Conservation (phyloP, 2,113 vertebrate species). For the Montifringilla adamsi region DNA sequence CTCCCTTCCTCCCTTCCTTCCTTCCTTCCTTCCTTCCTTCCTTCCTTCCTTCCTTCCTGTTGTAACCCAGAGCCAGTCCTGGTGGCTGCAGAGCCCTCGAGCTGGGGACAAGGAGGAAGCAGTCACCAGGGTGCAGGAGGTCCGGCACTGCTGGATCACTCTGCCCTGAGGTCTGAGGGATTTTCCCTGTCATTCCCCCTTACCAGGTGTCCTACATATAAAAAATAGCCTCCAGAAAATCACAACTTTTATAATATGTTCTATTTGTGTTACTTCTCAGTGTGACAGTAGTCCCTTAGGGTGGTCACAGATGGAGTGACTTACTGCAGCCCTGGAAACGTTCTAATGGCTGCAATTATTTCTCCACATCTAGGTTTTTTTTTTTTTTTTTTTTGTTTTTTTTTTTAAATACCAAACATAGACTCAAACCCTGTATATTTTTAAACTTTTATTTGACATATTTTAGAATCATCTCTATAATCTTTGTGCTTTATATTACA, state of each 20-base stretch:
- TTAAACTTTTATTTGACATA: background rate
- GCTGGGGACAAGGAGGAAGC: background rate
- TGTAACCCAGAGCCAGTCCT: background rate
- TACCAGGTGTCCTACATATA: background rate
- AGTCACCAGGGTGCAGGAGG: background rate
- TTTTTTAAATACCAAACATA: background rate
- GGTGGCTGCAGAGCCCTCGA: background rate
- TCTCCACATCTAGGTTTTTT: background rate
- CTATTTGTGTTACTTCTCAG: background rate
- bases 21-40: too few species aligned
- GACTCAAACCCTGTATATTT: background rate
- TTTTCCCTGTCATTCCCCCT: background rate
- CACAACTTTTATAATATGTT: background rate
- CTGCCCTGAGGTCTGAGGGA: background rate
- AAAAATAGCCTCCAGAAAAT: background rate
- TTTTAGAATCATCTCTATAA: background rate
- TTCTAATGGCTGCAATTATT: background rate
- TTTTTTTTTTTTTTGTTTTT: too few species aligned
- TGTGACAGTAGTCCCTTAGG: background rate
- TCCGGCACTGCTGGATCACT: background rate
- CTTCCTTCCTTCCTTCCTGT: background rate
- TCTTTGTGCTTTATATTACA: background rate
- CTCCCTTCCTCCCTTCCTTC: too few species aligned
- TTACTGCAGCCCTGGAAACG: background rate
- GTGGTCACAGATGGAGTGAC: background rate